A percentile compares a stretch with the other conserved stretches of the same genome.
Conservation (phyloP, 1,140 invertebrate species). For the Formica selysi region DNA sequence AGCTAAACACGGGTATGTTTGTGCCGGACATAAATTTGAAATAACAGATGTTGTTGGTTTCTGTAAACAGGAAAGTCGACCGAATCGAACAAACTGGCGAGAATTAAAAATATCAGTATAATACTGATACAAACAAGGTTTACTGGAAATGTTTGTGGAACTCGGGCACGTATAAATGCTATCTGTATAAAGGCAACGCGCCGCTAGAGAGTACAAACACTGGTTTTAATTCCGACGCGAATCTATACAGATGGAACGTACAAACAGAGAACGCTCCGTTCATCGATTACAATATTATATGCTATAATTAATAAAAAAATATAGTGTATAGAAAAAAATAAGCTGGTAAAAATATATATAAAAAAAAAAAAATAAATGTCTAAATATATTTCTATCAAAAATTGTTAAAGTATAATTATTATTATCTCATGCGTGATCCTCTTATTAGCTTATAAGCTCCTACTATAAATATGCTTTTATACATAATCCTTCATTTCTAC, state of each 20-base stretch:
- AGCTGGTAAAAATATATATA: neutral
- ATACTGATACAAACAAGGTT: constrained; percentile 61
- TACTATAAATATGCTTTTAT: too few species aligned
- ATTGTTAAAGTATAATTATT: neutral
- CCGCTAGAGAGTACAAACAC: constrained; percentile 45
- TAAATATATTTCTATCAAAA: neutral
- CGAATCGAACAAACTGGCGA: constrained; percentile 42
- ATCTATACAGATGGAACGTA: constrained; percentile 52
- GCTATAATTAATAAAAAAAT: constrained; percentile 53
- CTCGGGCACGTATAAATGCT: constrained; percentile 56
- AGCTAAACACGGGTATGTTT: constrained; percentile 49
- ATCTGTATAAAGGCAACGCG: constrained; percentile 54
- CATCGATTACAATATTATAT: constrained; percentile 58
- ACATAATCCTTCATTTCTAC: too few species aligned
- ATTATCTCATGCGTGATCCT: neutral
- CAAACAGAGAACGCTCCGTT: constrained; percentile 35
- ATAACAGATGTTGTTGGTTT: constrained; percentile 58
- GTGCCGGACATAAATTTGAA: constrained; percentile 54
- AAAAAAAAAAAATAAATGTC: neutral
- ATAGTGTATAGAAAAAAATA: constrained; percentile 5
- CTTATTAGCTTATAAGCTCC: too few species aligned
- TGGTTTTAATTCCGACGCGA: constrained; percentile 53
- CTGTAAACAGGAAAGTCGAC: constrained; percentile 57
- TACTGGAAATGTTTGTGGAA: constrained; percentile 60
- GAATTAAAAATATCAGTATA: constrained; percentile 64